Evolutionary conservation across 2,113 vertebrate species (phyloP), one percentile per base, ranked within the genome.

Genomic region (Aleadryas rufinucha): DNA sequence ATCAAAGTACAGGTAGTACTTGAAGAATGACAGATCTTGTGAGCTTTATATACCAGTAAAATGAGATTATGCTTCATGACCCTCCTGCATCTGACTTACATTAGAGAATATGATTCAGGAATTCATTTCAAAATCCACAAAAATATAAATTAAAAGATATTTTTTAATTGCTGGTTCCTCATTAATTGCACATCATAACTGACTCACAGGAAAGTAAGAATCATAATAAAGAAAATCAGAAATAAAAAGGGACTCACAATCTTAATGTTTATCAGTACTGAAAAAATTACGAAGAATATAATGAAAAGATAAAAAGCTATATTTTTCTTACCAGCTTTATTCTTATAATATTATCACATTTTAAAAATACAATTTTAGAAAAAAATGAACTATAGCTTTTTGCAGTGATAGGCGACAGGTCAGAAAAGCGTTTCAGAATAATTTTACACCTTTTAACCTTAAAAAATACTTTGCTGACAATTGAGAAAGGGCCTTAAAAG

Each of bases 391-490:
- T 93, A 86, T 68, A 96, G 97, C 98, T 98, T 98, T 98, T 98
- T 98, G 97, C 98, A 94, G 96, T 98, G 98, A 98, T 98, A 98
- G 98, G 97, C 97, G 98, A 98, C 98, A 98, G 98, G 98, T 98
- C 98, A 98, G 98, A 98, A 98, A 98, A 98, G 98, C 98, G 97
- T 98, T 98, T 98, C 98, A 98, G 98, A 98, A 98, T 98, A 98
- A 98, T 98, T 98, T 98, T 98, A 98, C 98, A 98, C 98, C 98
- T 98, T 98, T 98, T 98, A 98, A 98, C 98, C 98, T 98, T 98
- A 98, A 98, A 98, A 98, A 98, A 98, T 98, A 98, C 98, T 98
- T 98, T 97, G 97, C 98, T 98, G 98, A 98, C 98, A 98, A 98
- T 98, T 98, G 98, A 98, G 98, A 98, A 97, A 98, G 94, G 98